phyloP scores from a whole-genome alignment of 2,888 invertebrate genomes.

The Nomada flava region DNA sequence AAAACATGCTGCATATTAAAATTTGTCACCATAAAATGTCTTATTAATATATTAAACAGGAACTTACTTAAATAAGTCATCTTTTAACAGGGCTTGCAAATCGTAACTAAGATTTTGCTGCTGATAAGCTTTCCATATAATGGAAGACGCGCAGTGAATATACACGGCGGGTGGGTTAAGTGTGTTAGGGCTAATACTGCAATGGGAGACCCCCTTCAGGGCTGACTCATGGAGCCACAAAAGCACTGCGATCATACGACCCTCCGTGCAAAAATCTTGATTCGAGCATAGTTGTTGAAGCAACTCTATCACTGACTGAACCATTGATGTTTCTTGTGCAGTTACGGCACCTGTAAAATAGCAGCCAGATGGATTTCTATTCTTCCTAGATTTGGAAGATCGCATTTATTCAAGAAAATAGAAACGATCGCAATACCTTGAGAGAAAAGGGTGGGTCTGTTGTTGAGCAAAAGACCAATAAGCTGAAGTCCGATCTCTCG shows the following conservation, averaged over 20 bases:
- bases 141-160: constrained; percentile 92
- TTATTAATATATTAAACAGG: background rate
- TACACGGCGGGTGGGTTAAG: constrained; percentile 85
- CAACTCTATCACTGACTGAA: constrained; percentile 91
- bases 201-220: constrained; percentile 83
- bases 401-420: background rate
- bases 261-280: constrained; percentile 86
- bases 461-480: constrained; percentile 87
- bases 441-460: constrained; percentile 83
- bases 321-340: constrained; percentile 80
- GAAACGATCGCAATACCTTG: constrained; percentile 72
- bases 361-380: background rate
- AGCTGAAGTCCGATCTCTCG: constrained; percentile 87
- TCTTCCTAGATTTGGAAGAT: background rate
- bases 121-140: constrained; percentile 90
- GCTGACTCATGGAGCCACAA: constrained; percentile 90
- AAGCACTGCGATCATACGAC: constrained; percentile 88
- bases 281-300: constrained; percentile 91
- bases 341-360: constrained; percentile 66
- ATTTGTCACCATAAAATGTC: background rate
- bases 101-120: constrained; percentile 87
- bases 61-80: constrained; percentile 89
- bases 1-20: background rate
- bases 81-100: constrained; percentile 89
- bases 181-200: constrained; percentile 67